Evolutionary conservation across 2,797 vertebrate species (phyloP), one percentile per base, ranked within the genome.

Genomic region (Pelobates cultripes): DNA sequence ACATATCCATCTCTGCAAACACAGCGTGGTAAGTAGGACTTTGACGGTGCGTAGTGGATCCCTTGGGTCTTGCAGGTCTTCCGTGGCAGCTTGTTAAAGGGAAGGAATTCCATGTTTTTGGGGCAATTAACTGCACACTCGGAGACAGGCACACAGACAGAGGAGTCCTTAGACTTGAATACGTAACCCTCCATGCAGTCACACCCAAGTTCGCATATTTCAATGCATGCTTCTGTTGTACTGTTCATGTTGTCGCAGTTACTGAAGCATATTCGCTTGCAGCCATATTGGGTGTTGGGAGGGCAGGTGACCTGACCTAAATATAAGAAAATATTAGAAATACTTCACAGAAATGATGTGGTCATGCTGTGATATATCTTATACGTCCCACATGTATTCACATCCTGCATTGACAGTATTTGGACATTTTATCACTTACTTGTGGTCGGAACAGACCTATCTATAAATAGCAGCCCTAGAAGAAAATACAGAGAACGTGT

Each of bases 201-300:
- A 53, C 73, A 81, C 1, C 4, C 55, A 0, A 0, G 0, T 0
- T n/a, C 4, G 17, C 73, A 71, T 4, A 41, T 12, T 1, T 51
- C 5, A 42, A 17, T 17, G 67, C 79, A 81, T 7, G 13, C 6
- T 14, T 73, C 70, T 7, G 0, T 14, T 2, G 45, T 45, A 14
- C 15, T n/a, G 70, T 80, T 74, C 14, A 80, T 63, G 15, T 73
- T 74, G 47, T 80, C 71, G 28, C 78, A 80, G 9, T 51, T 80
- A 4, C 66, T 80, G 63, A 15, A 74, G 15, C 53, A 73, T 7
- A 5, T 0, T 2, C 47, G 17, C 12, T 40, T 73, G 47, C 70
- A 73, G 17, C 73, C 43, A 9, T 6, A 5, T 51, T 5, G 47
- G 10, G 5, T 51, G 13, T 71, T 14, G 4, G 67, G 43, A 7